A percentile compares a stretch with the other conserved stretches of the same genome.
Conservation (phyloP, 2,888 invertebrate species). For the Agrochola lychnidis region DNA sequence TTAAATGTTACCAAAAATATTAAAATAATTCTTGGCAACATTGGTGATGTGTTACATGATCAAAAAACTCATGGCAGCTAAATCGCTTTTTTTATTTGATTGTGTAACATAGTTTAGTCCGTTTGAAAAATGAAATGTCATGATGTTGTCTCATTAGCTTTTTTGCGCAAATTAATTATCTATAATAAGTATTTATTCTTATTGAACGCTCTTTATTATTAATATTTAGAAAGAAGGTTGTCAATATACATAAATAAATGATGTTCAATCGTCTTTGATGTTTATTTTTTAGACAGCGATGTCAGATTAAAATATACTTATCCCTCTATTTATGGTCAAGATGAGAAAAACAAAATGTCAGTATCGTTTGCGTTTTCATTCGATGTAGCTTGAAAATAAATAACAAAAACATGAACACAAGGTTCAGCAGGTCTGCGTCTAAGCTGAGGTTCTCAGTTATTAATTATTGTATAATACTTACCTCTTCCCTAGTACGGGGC, state of each 20-base stretch:
- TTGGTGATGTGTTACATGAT: slow-evolving; percentile 41
- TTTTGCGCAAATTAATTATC: slow-evolving; percentile 62
- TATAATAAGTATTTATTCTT: slow-evolving; percentile 60
- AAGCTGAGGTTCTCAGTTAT: not conserved
- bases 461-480: not conserved
- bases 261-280: slow-evolving; percentile 63
- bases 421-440: not conserved
- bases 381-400: not conserved
- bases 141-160: slow-evolving; percentile 56
- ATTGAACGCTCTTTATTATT: slow-evolving; percentile 67
- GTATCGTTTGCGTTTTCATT: not conserved
- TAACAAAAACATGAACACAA: not conserved
- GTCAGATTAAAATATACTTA: not conserved
- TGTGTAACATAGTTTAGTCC: slow-evolving; percentile 41
- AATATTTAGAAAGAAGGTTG: slow-evolving; percentile 69
- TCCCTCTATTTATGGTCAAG: not conserved
- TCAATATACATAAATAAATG: slow-evolving; percentile 69
- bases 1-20: slow-evolving; percentile 7
- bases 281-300: slow-evolving; percentile 25
- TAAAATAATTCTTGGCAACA: slow-evolving; percentile 29
- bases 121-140: slow-evolving; percentile 12
- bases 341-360: not conserved
- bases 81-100: slow-evolving; percentile 33
- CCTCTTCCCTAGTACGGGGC: not conserved
- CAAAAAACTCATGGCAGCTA: slow-evolving; percentile 39